Percentiles rank a stretch among this genome's conserved stretches.
phyloP scores from a whole-genome alignment of 2,888 invertebrate species.

The Drosophila koepferae region DNA sequence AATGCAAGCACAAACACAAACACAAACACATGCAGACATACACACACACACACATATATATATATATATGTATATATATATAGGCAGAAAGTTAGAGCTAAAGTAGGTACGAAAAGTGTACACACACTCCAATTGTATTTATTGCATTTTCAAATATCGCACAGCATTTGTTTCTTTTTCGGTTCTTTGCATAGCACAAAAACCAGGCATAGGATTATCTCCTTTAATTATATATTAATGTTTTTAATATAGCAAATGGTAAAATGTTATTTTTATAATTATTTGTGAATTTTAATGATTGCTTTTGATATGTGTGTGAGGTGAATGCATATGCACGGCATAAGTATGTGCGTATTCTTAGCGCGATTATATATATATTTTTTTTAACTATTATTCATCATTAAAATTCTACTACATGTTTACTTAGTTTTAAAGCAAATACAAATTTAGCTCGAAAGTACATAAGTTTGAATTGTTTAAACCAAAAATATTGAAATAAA shows the following conservation, averaged over 20 bases:
- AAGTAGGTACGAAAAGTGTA: slow-evolving; percentile 58
- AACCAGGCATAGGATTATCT: slow-evolving; percentile 22
- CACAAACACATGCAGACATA: slow-evolving; percentile 21
- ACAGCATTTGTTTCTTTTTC: slow-evolving; percentile 65
- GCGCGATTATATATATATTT: slow-evolving; percentile 50
- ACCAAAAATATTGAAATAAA: slow-evolving; percentile 78
- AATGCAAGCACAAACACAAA: slow-evolving; percentile 30
- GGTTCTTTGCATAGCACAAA: slow-evolving; percentile 55
- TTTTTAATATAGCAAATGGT: slow-evolving; percentile 52
- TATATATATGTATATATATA: slow-evolving; percentile 35
- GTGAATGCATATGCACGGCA: slow-evolving; percentile 30
- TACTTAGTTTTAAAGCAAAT: slow-evolving; percentile 71
- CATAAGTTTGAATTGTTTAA: slow-evolving; percentile 76
- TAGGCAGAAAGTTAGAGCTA: slow-evolving; percentile 23
- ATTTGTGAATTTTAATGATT: slow-evolving; percentile 47
- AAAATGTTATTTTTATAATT: slow-evolving; percentile 56
- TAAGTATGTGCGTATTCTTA: slow-evolving; percentile 46
- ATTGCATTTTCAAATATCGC: slow-evolving; percentile 66
- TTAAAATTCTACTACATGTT: slow-evolving; percentile 69
- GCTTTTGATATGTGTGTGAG: slow-evolving; percentile 55
- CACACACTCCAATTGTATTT: slow-evolving; percentile 66
- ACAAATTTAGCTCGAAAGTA: slow-evolving; percentile 66
- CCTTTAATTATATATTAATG: slow-evolving; percentile 22
- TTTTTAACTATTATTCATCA: slow-evolving; percentile 58
- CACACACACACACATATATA: slow-evolving; percentile 24